Percentiles rank a stretch among this genome's conserved stretches.
Conservation (phyloP, 2,113 vertebrate genomes). For the Psophia crepitans region DNA sequence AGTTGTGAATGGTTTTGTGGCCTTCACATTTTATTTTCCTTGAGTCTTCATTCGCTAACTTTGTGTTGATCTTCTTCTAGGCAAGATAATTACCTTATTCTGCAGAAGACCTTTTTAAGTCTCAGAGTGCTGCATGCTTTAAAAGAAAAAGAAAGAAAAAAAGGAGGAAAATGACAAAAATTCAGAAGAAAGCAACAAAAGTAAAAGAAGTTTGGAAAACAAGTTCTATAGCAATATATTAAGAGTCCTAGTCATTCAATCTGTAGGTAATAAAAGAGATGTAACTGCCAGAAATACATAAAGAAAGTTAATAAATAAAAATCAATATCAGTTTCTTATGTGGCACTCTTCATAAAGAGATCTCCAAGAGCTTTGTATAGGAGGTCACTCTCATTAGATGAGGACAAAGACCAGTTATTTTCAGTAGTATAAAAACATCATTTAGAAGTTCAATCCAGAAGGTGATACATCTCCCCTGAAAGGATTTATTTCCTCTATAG, state of each 20-base stretch:
- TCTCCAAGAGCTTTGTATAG: background rate
- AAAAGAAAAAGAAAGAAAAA: background rate
- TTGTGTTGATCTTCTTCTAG: background rate
- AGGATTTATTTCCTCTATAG: background rate
- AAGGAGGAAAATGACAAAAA: background rate
- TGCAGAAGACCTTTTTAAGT: background rate
- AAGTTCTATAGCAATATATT: background rate
- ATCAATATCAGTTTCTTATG: background rate
- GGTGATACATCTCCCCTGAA: background rate
- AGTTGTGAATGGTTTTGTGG: background rate
- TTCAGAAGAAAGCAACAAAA: background rate
- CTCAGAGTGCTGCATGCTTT: background rate
- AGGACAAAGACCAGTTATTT: background rate
- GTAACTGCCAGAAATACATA: background rate
- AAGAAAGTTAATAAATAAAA: conserved; percentile 3
- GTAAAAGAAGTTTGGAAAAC: background rate
- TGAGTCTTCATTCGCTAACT: background rate
- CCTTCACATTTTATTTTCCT: background rate
- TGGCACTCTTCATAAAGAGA: background rate
- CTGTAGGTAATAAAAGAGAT: background rate
- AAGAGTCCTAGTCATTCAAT: background rate
- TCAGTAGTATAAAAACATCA: background rate
- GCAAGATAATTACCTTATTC: background rate
- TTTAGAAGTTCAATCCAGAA: background rate
- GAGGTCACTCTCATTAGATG: background rate